Conservation (phyloP, 2,888 invertebrate species). For the Drosophila rellima region DNA sequence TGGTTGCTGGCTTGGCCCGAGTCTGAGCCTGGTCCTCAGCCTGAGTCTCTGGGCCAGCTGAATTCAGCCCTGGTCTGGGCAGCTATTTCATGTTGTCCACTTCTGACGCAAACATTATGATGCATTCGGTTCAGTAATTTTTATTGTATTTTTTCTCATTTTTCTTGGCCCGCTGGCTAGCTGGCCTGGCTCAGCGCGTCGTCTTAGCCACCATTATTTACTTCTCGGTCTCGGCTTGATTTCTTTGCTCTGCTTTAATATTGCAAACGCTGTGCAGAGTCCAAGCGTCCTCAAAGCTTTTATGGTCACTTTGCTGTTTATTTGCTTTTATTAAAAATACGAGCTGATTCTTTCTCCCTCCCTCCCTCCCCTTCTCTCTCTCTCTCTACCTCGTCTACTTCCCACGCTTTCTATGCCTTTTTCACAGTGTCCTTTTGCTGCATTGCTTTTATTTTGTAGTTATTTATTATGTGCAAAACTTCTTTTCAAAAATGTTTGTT, state of each 20-base stretch:
- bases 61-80: slow-evolving; percentile 28
- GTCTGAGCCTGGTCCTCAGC: slow-evolving; percentile 2
- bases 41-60: background rate
- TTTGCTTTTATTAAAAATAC: slow-evolving; percentile 71
- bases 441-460: slow-evolving; percentile 60
- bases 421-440: slow-evolving; percentile 34
- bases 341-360: slow-evolving; percentile 14
- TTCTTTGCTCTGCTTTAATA: slow-evolving; percentile 63
- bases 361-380: background rate
- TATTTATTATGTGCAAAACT: slow-evolving; percentile 76
- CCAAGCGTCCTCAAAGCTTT: slow-evolving; percentile 46
- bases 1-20: slow-evolving; percentile 21
- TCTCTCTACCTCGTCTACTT: background rate
- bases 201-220: slow-evolving; percentile 39
- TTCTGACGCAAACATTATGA: slow-evolving; percentile 81
- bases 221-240: slow-evolving; percentile 41
- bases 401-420: slow-evolving; percentile 16
- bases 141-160: slow-evolving; percentile 73
- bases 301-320: slow-evolving; percentile 66
- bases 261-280: slow-evolving; percentile 48
- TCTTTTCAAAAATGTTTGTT: slow-evolving; percentile 61
- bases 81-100: slow-evolving; percentile 70
- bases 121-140: slow-evolving; percentile 80
- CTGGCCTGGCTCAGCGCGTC: slow-evolving; percentile 27
- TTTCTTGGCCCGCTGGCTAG: slow-evolving; percentile 43